Evolutionary conservation across 2,113 vertebrate species (phyloP), one percentile per base, ranked within the genome.

Genomic region (Tursiops truncatus): DNA sequence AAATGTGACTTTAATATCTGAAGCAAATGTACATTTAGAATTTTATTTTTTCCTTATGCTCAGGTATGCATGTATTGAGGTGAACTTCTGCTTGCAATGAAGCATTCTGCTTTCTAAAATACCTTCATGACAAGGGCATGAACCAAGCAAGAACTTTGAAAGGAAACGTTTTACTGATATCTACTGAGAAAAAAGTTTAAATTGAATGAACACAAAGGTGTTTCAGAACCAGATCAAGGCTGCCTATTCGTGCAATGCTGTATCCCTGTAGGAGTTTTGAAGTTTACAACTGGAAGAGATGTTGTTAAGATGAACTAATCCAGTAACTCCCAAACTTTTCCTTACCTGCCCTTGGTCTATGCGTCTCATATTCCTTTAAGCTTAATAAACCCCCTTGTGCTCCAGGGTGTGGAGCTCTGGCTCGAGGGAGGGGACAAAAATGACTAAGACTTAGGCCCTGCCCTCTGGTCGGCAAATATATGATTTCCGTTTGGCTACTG

Each of bases 191-290:
- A 62, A 15, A 47, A 18, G 33, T 71, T 56, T 88, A 41, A 89
- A 17, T 4, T 3, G 3, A 58, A 58, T 58, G 56, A 21, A 20
- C 13, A 38, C 11, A 1, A 6, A 1, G 23, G 47, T 14, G 68
- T 41, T 47, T 58, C 47, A 5, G 53, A 26, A 23, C 31, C 58
- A 6, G 20, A 47, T 50, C 5, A 0, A 1, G 14, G 5, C 44
- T 65, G 9, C 20, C 5, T 4, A 0, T 9, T 41, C 9, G 3
- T 1, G 17, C 23, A 25, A 1, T 0, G 28, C 31, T 41, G 12
- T 6, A 3, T 33, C 89, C 1, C 3, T 3, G 56, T 5, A 28
- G 67, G 53, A 17, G 3, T 38, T 50, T 3, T 38, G 62, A 58
- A 41, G 63, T 58, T 76, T 31, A 58, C 44, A 68, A 53, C 53